Conservation (phyloP, 2,113 vertebrate species). For the Mormyrus lacerda region DNA sequence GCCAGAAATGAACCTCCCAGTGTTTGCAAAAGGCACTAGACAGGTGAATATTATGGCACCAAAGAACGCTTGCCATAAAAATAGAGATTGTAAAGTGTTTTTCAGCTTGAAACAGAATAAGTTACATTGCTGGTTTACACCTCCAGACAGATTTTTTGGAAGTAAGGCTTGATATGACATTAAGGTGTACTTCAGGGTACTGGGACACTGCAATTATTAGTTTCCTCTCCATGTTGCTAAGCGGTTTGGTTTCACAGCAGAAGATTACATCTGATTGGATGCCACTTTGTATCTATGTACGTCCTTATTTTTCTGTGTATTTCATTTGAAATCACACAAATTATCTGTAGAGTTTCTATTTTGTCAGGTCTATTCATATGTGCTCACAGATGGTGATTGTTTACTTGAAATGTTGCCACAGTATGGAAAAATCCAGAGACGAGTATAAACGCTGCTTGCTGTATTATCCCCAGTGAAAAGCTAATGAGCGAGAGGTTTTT, state of each 20-base stretch:
- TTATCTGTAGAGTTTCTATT: not conserved
- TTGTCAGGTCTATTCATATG: not conserved
- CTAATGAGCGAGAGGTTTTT: not conserved
- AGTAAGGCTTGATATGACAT: not conserved
- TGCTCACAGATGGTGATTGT: not conserved
- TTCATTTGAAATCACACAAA: not conserved
- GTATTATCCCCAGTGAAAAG: not conserved
- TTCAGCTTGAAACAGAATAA: not conserved
- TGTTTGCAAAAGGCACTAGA: not conserved
- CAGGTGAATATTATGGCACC: not conserved
- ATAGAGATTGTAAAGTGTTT: not conserved
- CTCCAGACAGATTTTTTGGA: not conserved
- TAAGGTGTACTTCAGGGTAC: not conserved
- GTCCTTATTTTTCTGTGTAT: not conserved
- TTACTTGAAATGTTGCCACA: not conserved
- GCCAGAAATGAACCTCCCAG: not conserved
- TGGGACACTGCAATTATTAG: not conserved
- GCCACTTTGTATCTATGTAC: not conserved
- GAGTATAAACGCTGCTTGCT: not conserved
- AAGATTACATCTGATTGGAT: not conserved
- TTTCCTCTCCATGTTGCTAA: not conserved
- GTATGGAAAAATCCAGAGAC: not conserved
- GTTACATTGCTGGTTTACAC: not conserved
- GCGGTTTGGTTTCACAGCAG: too few species aligned
- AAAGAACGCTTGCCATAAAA: not conserved